Conservation (phyloP, 2,888 invertebrate genomes). For the Synanthedon vespiformis region DNA sequence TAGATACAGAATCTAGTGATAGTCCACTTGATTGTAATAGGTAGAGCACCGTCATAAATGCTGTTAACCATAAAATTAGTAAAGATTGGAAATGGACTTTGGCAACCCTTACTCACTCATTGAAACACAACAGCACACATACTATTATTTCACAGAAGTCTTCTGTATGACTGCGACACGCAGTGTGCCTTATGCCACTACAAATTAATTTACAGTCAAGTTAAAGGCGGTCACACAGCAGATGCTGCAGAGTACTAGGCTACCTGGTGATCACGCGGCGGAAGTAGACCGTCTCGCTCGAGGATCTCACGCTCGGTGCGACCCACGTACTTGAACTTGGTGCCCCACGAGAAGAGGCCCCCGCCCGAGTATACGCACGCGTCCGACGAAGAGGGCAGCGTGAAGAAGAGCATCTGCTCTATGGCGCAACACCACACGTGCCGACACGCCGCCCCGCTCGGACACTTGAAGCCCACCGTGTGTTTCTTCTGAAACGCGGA, state of each 20-base stretch:
- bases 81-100: no score
- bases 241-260: slow-evolving; percentile 9
- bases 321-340: slow-evolving; percentile 93
- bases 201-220: no score
- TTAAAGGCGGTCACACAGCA: no score
- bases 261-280: slow-evolving; percentile 66
- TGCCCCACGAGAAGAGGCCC: slow-evolving; percentile 93
- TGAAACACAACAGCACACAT: no score
- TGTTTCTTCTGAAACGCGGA: slow-evolving; percentile 82
- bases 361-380: slow-evolving; percentile 91
- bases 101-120: no score
- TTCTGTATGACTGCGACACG: no score
- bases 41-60: no score
- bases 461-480: slow-evolving; percentile 96
- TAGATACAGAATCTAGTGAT: no score
- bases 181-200: no score
- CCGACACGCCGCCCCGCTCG: slow-evolving; percentile 90
- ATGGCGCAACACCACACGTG: slow-evolving; percentile 98
- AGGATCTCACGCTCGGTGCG: slow-evolving; percentile 92
- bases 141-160: no score
- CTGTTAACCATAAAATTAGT: no score
- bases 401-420: slow-evolving; percentile 98
- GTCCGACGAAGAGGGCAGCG: slow-evolving; percentile 92
- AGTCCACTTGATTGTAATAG: no score
- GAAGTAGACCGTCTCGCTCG: slow-evolving; percentile 76